Conservation (phyloP, 2,113 vertebrate genomes). For the Rhinopithecus roxellana region DNA sequence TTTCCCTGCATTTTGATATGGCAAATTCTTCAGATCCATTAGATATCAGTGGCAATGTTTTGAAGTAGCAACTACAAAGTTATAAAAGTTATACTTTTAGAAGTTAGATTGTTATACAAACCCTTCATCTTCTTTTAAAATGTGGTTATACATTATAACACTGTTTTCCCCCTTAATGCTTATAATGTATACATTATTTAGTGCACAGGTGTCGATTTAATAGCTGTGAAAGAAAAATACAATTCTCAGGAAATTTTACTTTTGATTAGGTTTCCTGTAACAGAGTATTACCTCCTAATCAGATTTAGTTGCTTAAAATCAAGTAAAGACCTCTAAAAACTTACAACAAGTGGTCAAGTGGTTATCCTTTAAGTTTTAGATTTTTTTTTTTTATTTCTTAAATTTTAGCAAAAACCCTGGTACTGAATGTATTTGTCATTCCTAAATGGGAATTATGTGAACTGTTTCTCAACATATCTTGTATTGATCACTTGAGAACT, state of each 20-base stretch:
- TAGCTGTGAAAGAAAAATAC: neutral
- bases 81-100: neutral
- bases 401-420: neutral
- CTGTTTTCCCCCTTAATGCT: neutral
- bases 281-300: neutral
- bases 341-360: neutral
- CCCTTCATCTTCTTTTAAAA: neutral
- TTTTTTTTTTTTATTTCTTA: neutral
- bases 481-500: neutral
- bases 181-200: neutral
- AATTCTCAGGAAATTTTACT: neutral
- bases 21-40: neutral
- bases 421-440: neutral
- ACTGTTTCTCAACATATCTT: neutral
- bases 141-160: neutral
- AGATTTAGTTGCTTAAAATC: conserved; percentile 27
- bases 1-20: neutral
- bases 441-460: neutral
- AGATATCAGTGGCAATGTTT: neutral
- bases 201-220: neutral
- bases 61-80: neutral
- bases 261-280: neutral
- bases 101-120: neutral
- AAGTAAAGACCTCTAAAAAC: neutral
- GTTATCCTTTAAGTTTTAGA: neutral